Base-by-base conservation (phyloP, 1,140 invertebrate genomes). In the Lamellibrachia luymesi region DNA sequence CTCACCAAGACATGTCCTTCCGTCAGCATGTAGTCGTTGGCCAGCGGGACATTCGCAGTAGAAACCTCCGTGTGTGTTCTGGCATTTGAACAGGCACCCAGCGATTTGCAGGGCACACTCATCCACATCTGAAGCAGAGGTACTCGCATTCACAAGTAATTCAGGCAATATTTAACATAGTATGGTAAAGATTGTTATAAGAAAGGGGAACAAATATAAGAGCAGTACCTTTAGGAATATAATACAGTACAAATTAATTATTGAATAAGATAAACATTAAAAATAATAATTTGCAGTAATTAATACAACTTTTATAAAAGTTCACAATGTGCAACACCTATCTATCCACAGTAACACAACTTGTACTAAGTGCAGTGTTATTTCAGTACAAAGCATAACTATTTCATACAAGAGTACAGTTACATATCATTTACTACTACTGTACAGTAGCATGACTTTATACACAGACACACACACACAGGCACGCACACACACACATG, bases 51-150 rank as follows among this genome's bases (percentile, higher is more conserved):
- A 96, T 22, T 94, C 92, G 93, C 96, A 96, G 49, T 92, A 93
- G 93, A 94, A 96, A 2, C 95, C 95, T 49, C 96, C 96, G 91
- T 95, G 92, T 25, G 94, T 95, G 94, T 96, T 96, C 51, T 94
- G 89, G 94, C 96, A 96, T 38, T 94, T 94, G 91, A 95, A 93
- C 52, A 96, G 94, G 93, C 96, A 96, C 4, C 95, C 95, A n/a
- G 95, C 95, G 91, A 95, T 96, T 92, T 94, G 94, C 52, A 94
- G 94, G 27, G 93, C 51, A 94, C 96, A 96, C 94, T 96, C 96
- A 94, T 96, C 95, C 6, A 96, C 94, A 92, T 94, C 94, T 94
- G 90, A 90, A 92, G 51, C 25, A 91, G 64, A 80, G 8, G 25
- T 22, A 80, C 13, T 80, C 52, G 1, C 52, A 56, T 6, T 56